Base-by-base conservation (phyloP, 2,113 vertebrate species). In the Ameiurus melas region DNA sequence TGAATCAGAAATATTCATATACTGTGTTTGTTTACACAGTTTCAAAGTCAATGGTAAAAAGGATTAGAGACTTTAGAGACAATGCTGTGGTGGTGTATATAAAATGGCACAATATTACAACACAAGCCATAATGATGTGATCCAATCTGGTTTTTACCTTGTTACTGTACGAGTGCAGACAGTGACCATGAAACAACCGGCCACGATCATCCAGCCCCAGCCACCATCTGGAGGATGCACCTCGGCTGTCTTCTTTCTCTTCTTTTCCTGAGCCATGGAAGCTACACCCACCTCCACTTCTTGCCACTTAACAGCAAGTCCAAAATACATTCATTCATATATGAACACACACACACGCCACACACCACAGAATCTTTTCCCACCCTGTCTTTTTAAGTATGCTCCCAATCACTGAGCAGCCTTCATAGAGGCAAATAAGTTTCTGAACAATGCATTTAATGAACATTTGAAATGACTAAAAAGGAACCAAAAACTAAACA, bases 401-500 rank as follows among this genome's bases (percentile, higher is more conserved):
- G 95, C 95, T 95, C 94, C 94, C 96, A 95, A 94, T 92, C 93
- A 93, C 92, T 95, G 96, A 96, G 97, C 93, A 95, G 97, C 97
- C 97, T 97, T 96, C 95, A 97, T 95, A 97, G 97, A 97, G 97
- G 96, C 96, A 89, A 97, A 97, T 97, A 97, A 96, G 96, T 97
- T 97, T 97, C 97, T 96, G 96, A 96, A 97, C 96, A 97, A 97
- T 94, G 96, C 95, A 96, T 96, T 96, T 95, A 95, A 95, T 93
- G 94, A 92, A 95, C 97, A 97, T 97, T 98, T 98, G 97, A 97
- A 99, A 98, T 98, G 97, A 97, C 96, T 97, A 96, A 96, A 96
- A 96, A 92, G 89, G 93, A 93, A 96, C 97, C 96, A 96, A 96
- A 92, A 39, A 36, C 36, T 2, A 39, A 39, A 39, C 25, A 43